phyloP scores from a whole-genome alignment of 1,140 invertebrate species.

The Bradynema listronoti region DNA sequence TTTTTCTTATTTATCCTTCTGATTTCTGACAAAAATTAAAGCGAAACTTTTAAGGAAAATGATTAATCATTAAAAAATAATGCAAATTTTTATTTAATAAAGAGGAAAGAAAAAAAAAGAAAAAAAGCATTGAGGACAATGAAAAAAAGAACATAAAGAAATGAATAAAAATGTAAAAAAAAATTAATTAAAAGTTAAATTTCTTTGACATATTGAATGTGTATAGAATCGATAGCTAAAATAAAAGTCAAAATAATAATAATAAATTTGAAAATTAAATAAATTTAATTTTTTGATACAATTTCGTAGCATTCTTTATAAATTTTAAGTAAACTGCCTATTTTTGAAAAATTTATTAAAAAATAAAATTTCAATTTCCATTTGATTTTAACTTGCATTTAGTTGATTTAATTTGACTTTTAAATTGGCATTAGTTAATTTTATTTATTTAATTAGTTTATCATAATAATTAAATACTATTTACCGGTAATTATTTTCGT shows the following conservation, averaged over 20 bases:
- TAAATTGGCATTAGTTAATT: constrained; percentile 6
- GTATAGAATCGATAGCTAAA: neutral
- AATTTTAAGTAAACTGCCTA: neutral
- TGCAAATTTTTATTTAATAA: neutral
- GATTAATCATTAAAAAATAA: neutral
- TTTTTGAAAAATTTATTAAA: too few species aligned
- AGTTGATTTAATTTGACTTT: neutral
- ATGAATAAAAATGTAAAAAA: neutral
- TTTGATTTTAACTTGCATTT: constrained; percentile 1
- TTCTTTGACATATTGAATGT: neutral
- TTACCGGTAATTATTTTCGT: neutral
- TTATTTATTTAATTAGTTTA: neutral
- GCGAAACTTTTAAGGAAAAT: neutral
- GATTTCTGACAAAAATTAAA: neutral
- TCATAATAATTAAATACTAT: neutral
- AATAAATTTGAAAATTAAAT: neutral
- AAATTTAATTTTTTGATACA: neutral
- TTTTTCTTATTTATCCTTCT: neutral
- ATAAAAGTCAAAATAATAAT: neutral
- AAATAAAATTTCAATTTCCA: neutral
- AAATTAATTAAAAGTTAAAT: neutral
- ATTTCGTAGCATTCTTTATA: constrained; percentile 1
- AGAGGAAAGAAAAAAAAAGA: neutral
- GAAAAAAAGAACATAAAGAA: neutral
- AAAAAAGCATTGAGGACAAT: neutral